Percentiles rank a stretch among this genome's conserved stretches.
Conservation (phyloP, 2,797 vertebrate genomes). For the Lacerta agilis region DNA sequence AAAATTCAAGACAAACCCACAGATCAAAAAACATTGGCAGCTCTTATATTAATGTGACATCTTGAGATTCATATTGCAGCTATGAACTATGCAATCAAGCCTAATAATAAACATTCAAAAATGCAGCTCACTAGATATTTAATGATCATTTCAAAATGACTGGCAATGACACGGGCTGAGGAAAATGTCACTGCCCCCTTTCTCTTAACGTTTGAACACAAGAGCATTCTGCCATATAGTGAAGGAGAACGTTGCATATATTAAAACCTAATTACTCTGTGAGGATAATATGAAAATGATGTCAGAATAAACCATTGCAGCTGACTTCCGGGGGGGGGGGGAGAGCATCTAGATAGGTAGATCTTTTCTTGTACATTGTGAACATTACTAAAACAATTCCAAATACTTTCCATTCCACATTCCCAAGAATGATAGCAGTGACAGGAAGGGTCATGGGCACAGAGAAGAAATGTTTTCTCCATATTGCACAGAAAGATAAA, state of each 20-base stretch:
- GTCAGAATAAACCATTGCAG: slow-evolving; percentile 22
- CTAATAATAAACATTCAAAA: not conserved
- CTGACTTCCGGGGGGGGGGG: not conserved
- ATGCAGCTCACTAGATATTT: not conserved
- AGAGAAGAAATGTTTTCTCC: not conserved
- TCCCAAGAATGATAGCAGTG: slow-evolving; percentile 24
- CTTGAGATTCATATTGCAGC: not conserved
- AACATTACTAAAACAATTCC: slow-evolving; percentile 3
- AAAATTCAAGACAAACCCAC: no score
- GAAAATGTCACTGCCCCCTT: not conserved
- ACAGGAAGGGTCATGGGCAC: not conserved
- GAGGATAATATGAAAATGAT: slow-evolving; percentile 1
- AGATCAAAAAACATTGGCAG: no score
- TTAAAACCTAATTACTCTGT: slow-evolving; percentile 35
- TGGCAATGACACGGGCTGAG: not conserved
- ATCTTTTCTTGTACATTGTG: not conserved
- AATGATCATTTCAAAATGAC: not conserved
- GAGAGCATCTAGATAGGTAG: slow-evolving; percentile 23
- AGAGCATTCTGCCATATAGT: not conserved
- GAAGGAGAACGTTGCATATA: not conserved
- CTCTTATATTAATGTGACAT: not conserved
- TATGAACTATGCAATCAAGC: not conserved
- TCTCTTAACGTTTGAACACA: not conserved
- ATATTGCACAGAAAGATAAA: slow-evolving; percentile 10
- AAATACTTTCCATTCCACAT: not conserved